phyloP scores from a whole-genome alignment of 1,140 invertebrate species.

The Aphidius ervi region DNA sequence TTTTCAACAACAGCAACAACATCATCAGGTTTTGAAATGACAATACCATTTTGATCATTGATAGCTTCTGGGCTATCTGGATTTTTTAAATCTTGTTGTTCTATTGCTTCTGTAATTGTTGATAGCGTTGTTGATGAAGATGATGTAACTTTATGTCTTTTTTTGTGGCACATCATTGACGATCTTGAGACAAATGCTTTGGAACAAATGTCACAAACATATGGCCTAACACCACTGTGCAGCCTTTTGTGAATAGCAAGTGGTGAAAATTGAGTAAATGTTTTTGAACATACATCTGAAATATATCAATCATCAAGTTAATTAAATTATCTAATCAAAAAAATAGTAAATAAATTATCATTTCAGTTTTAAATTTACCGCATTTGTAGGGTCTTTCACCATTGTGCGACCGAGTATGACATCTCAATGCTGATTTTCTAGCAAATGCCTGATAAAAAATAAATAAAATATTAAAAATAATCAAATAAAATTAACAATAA shows the following conservation, averaged over 20 bases:
- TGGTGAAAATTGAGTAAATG: conserved; percentile 62
- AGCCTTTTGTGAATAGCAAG: conserved; percentile 62
- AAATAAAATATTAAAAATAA: too few species aligned
- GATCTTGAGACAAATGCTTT: conserved; percentile 59
- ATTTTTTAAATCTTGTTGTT: too few species aligned
- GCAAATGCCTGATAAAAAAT: conserved; percentile 68
- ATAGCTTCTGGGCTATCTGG: too few species aligned
- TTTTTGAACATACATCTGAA: conserved; percentile 62
- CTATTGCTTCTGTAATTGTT: too few species aligned
- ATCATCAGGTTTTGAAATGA: too few species aligned
- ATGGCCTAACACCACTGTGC: conserved; percentile 79
- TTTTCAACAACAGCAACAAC: too few species aligned
- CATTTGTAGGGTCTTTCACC: conserved; percentile 64
- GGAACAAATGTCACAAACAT: conserved; percentile 70
- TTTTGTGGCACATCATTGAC: conserved; percentile 60
- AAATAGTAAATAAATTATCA: too few species aligned
- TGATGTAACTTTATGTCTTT: conserved; percentile 50
- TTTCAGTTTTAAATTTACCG: not conserved
- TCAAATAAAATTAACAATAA: too few species aligned
- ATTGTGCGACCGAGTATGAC: conserved; percentile 65
- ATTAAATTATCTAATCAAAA: too few species aligned
- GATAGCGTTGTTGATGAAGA: not conserved
- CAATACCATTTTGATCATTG: too few species aligned
- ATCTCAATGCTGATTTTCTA: conserved; percentile 63
- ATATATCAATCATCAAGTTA: conserved; percentile 22